Evolutionary conservation across 2,888 invertebrate species (phyloP).

Genomic region (Cephus spinipes): DNA sequence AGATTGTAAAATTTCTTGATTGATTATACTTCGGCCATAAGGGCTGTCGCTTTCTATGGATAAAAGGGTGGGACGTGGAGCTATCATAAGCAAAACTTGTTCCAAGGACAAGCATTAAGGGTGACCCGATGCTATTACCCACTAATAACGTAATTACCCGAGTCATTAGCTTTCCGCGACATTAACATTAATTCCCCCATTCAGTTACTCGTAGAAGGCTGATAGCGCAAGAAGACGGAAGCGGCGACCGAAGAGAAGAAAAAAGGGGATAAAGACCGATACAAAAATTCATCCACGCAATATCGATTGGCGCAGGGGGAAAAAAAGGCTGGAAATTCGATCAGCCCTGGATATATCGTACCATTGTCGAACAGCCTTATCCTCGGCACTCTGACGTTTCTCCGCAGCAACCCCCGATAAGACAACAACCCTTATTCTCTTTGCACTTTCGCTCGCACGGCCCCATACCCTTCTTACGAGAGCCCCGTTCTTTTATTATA

Average conservation of each 20-base stretch:
- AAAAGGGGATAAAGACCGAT: neutral
- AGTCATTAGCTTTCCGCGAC: neutral
- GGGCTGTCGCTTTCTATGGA: neutral
- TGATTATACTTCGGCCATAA: neutral
- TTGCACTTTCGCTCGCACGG: neutral
- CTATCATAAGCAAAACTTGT: neutral
- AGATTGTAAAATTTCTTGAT: neutral
- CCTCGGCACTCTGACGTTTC: neutral
- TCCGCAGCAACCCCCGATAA: neutral
- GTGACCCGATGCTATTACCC: neutral
- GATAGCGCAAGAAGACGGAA: neutral
- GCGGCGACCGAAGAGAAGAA: neutral
- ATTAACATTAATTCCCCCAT: neutral
- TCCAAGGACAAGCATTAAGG: neutral
- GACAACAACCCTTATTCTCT: neutral
- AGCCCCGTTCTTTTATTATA: neutral
- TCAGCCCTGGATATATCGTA: neutral
- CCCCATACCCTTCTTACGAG: neutral
- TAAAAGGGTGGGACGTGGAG: neutral
- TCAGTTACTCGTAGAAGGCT: neutral
- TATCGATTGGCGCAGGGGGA: neutral
- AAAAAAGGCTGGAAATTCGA: neutral
- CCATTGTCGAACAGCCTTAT: neutral
- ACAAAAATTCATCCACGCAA: neutral
- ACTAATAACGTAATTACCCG: conserved; percentile 4